Base-by-base conservation (phyloP, 2,888 invertebrate genomes). In the Cheilosia pagana region DNA sequence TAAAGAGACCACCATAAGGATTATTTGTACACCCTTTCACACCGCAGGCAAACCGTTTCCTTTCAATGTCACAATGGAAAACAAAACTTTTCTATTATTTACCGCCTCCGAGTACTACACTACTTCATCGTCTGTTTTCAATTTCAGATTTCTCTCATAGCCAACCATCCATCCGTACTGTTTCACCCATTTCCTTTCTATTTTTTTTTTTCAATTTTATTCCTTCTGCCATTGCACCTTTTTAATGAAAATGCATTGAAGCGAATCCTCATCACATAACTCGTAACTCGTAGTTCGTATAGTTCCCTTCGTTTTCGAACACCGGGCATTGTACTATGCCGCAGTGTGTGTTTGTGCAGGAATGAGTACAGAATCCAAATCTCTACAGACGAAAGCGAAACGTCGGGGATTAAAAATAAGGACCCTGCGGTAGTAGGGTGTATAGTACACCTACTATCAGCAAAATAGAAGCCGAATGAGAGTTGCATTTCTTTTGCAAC, bases 161-260 rank as follows among this genome's bases (percentile, higher is more conserved):
- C 52, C 67, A 57, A 55, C 55, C 74, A 65, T 10, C 57, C 57
- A 50, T 59, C 53, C 31, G 50, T 19, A 62, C 39, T 35, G 31
- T 39, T 35, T 31, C 43, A 19, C 19, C n/a, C 41, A 23, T n/a
- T 50, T 28, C n/a, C n/a, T n/a, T 8, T 2, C 8, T 28, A 8
- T 28, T 23, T 8, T 35, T 35, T 10, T 12, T 8, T 43, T 35
- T 53, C 41, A n/a, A 25, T 31, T 16, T 53, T 41, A 19, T 45
- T 14, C 59, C 41, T 50, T 65, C 41, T 75, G 57, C 65, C 59
- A 41, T 50, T 67, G 65, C 75, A 67, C 68, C 45, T 72, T 81
- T 76, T 76, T 71, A 85, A 67, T 85, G 67, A 68, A 85, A 85
- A 81, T 67, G 53, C 71, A 76, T 81, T 81, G 65, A 67, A 55